Base-by-base conservation (phyloP, 1,140 invertebrate species). In the Saccostrea echinata region DNA sequence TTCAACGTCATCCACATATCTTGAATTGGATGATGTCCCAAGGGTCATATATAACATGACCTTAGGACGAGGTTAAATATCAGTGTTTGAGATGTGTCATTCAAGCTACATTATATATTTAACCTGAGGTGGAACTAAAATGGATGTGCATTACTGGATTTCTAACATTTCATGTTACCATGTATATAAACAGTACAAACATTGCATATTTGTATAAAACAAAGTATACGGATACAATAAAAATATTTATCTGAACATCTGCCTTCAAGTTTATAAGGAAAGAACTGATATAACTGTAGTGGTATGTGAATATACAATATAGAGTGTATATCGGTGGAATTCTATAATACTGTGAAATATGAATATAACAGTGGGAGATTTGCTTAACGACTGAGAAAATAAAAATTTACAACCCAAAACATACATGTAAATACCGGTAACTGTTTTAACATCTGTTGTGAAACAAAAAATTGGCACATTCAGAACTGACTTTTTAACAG, bases 401-500 rank as follows among this genome's bases (percentile, higher is more conserved):
- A 61, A 43, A 9, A 61, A 61, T 8, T n/a, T 61, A 61, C 55
- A 61, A 61, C 55, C 55, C 21, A 6, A 2, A 4, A 61, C 55
- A 61, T 43, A 4, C 43, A 43, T 2, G 43, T 43, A n/a, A n/a
- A 61, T 21, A 55, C 11, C 9, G 18, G 18, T 55, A 18, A 61
- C 55, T n/a, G 18, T 61, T 61, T 61, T 21, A 61, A 61, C n/a
- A 61, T 61, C 55, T 21, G 4, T 43, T n/a, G 55, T 61, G 55
- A 18, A 61, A 61, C 18, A 61, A 61, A 61, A 61, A 18, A 12
- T 76, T 76, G 68, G 68, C 68, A 76, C 68, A 76, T 61, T 61
- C 55, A 21, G 4, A 61, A 61, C 18, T 61, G n/a, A 16, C 27
- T 30, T 76, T n/a, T 76, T 33, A 27, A 71, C 24, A 33, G 30